Base-by-base conservation (phyloP, 2,797 vertebrate species). In the Rhodeus uyekii region DNA sequence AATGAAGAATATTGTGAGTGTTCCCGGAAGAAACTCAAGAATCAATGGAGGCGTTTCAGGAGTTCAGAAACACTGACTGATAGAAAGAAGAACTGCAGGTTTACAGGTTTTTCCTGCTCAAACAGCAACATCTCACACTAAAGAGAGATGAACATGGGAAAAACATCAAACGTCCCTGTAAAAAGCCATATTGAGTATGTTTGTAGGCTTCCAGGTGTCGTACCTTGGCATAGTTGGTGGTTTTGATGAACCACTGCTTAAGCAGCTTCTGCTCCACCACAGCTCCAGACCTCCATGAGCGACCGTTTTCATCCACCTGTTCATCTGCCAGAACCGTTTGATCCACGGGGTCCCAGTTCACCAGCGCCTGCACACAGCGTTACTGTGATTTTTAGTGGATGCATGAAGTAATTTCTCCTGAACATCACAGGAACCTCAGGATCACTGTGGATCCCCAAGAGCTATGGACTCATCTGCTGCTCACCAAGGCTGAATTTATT, bases 301-400 rank as follows among this genome's bases (percentile, higher is more conserved):
- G 90, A 13, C 98, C 98, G 1, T 91, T 94, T 83, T 97, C 96
- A 90, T 99, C 97, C 92, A 99, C 97, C 89, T 99, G 98, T 87
- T 99, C 98, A 61, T 98, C 97, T 82, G 98, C 98, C 75, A 99
- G 92, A 86, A 99, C 98, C 0, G 98, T 99, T 83, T 97, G 95
- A 87, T 99, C 98, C 84, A 98, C 94, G 0, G 98, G 98, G 84
- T 99, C 98, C 98, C 98, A 99, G 91, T 99, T 99, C 86, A 99
- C 98, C 91, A 97, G 84, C 2, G 97, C 97, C 98, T 99, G 89
- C 42, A 7, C 24, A 58, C 55, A 27, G n/a, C 6, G 10, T 58
- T 2, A 6, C 2, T 27, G 24, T 58, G n/a, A 58, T 27, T 58
- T 27, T 58, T 6, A 27, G 53, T 5, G 53, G n/a, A 58, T 24